Conservation (phyloP, 37 sponge, comb jelly and placozoan genomes). For the Diacarnus erythraeanus region DNA sequence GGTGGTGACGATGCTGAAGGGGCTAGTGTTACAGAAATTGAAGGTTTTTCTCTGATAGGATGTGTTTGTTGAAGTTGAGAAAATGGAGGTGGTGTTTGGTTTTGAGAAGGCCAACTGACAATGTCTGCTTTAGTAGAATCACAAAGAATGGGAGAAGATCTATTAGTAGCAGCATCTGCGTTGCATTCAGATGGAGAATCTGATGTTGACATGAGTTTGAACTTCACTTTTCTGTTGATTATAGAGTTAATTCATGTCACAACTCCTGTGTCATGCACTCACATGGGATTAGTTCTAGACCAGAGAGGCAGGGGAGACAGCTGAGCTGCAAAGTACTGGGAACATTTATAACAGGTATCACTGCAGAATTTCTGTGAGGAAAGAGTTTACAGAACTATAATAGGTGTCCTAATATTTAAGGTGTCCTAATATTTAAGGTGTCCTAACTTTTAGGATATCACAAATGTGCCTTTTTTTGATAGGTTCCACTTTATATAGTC, state of each 20-base stretch:
- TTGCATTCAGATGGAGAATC: background rate
- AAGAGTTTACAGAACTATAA: background rate
- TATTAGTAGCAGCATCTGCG: too few species aligned
- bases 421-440: too few species aligned
- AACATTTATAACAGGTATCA: constrained; percentile 58
- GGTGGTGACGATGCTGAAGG: too few species aligned
- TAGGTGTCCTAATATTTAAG: too few species aligned
- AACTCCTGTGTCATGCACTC: too few species aligned
- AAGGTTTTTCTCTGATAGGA: background rate
- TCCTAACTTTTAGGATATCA: background rate
- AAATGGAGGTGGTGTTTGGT: too few species aligned
- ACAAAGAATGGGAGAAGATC: too few species aligned
- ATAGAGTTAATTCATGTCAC: too few species aligned
- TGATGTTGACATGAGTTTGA: background rate
- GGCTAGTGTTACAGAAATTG: too few species aligned
- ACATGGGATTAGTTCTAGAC: background rate
- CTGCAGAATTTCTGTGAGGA: constrained; percentile 81
- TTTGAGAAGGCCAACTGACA: too few species aligned
- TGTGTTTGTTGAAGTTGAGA: background rate
- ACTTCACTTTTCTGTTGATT: background rate
- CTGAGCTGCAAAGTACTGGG: constrained; percentile 63
- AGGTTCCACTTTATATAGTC: too few species aligned
- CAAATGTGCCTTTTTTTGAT: background rate
- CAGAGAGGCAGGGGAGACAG: constrained; percentile 49
- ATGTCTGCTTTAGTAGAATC: too few species aligned